Evolutionary conservation across 2,888 invertebrate genomes (phyloP).

Genomic region (Rhagophthalmus giganteus): DNA sequence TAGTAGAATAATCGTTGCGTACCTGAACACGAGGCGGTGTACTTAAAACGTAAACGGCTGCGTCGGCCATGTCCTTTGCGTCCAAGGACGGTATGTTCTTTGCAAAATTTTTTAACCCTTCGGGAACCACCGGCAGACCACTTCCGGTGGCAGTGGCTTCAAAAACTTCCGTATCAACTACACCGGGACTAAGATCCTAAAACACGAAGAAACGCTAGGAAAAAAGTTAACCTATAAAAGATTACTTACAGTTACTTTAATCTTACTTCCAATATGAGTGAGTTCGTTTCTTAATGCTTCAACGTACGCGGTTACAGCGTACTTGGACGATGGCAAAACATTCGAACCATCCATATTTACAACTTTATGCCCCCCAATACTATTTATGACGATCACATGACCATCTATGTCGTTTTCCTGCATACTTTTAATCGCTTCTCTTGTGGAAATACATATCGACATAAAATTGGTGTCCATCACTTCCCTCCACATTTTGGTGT

Average conservation of each 20-base stretch:
- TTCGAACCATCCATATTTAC: neutral
- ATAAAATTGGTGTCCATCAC: neutral
- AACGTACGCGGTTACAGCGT: slow-evolving; percentile 56
- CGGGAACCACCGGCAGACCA: neutral
- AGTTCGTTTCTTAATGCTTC: slow-evolving; percentile 58
- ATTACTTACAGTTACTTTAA: slow-evolving; percentile 53
- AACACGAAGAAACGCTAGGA: neutral
- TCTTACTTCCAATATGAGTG: slow-evolving; percentile 44
- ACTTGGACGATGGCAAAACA: slow-evolving; percentile 55
- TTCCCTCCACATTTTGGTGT: neutral
- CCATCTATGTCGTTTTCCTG: neutral
- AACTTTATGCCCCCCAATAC: neutral
- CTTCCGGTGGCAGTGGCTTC: neutral
- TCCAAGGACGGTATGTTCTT: neutral
- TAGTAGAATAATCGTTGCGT: neutral
- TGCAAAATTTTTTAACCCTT: neutral
- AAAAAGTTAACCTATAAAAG: too few species aligned
- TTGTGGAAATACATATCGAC: neutral
- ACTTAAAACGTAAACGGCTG: neutral
- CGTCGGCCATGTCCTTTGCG: neutral
- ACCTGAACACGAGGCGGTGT: neutral
- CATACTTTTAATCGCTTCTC: neutral
- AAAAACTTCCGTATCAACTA: neutral
- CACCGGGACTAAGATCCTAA: neutral
- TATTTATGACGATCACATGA: neutral